phyloP scores from a whole-genome alignment of 2,797 vertebrate species.

The Selene dorsalis region DNA sequence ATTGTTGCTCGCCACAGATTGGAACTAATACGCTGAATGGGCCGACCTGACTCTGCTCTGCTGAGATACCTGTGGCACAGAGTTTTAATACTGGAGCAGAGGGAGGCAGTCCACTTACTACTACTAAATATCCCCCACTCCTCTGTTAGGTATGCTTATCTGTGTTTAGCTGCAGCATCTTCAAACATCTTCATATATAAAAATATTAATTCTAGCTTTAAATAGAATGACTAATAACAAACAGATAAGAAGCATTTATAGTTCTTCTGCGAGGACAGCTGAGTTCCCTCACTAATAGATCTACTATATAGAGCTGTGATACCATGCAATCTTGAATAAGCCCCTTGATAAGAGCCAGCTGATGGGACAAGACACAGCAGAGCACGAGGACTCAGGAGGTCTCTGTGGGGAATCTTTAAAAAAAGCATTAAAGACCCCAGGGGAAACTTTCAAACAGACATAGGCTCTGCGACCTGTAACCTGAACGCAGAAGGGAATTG shows the following conservation, averaged over 20 bases:
- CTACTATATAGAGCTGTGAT: not conserved
- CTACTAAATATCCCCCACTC: not conserved
- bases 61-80: not conserved
- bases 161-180: not conserved
- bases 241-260: not conserved
- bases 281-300: not conserved
- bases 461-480: conserved; percentile 58
- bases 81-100: not conserved
- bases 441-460: conserved; percentile 52
- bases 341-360: conserved; percentile 2
- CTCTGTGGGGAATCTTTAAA: conserved; percentile 37
- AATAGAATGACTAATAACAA: not conserved
- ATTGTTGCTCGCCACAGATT: conserved; percentile 33
- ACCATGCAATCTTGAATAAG: not conserved
- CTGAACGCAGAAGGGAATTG: conserved; percentile 63
- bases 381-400: conserved; percentile 16
- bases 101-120: too few relatives aligned
- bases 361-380: conserved; percentile 35
- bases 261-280: not conserved
- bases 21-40: not conserved
- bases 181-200: not conserved
- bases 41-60: not conserved
- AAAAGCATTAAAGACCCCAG: conserved; percentile 31
- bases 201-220: not conserved
- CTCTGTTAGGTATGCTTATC: not conserved